Evolutionary conservation across 2,888 invertebrate species (phyloP).

Genomic region (Coelogynopora nodosa): DNA sequence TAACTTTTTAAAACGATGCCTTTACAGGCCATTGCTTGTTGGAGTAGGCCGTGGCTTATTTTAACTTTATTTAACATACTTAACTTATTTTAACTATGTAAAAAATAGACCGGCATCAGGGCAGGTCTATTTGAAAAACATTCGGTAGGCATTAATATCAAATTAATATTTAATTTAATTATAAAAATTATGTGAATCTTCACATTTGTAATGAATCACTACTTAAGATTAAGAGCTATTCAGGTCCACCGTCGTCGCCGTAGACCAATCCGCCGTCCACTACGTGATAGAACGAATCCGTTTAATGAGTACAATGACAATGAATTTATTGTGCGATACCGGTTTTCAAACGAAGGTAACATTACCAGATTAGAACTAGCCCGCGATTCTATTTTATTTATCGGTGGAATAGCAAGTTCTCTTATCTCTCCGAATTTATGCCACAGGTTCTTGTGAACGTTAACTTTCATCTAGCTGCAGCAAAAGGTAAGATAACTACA

Average conservation of each 20-base stretch:
- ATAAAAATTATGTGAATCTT: too few species aligned
- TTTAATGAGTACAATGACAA: conserved; percentile 27
- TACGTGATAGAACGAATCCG: conserved; percentile 11
- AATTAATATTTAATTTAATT: too few species aligned
- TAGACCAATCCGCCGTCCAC: conserved; percentile 14
- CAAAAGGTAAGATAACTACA: too few species aligned
- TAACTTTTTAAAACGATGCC: conserved; percentile 17
- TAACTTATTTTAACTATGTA: neutral
- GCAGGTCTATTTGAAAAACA: neutral
- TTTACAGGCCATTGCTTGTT: conserved; percentile 2
- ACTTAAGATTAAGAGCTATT: conserved; percentile 10
- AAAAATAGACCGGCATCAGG: neutral
- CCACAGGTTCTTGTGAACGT: neutral
- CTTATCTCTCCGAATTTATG: conserved; percentile 18
- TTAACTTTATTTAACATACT: neutral
- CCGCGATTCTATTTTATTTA: conserved; percentile 2
- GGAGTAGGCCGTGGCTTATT: conserved; percentile 20
- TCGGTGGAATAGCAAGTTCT: conserved; percentile 31
- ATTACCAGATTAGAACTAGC: neutral
- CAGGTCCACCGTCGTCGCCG: neutral
- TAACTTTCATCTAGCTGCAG: too few species aligned
- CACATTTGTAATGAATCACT: neutral
- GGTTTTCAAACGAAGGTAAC: conserved; percentile 21
- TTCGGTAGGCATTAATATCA: neutral
- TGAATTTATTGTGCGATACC: neutral